Percentiles rank a stretch among this genome's conserved stretches.
phyloP scores from a whole-genome alignment of 2,888 invertebrate species.

The Glyphotaelius pellucidus region DNA sequence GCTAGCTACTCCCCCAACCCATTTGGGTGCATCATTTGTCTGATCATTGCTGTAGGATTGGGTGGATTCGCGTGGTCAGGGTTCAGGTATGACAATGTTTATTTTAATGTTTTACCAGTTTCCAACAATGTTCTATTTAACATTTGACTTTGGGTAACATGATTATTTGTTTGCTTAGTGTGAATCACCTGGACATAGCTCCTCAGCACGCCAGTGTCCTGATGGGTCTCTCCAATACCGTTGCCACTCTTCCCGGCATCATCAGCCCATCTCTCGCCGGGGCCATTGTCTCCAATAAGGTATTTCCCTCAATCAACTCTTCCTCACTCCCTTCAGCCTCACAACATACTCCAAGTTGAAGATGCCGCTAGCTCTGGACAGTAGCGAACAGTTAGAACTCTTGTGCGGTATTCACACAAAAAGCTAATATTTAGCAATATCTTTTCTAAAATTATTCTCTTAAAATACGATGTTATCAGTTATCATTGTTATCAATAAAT shows the following conservation, averaged over 20 bases:
- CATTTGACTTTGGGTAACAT: neutral
- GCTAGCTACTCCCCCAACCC: conserved; percentile 86
- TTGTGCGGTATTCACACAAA: too few relatives aligned
- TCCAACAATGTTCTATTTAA: neutral
- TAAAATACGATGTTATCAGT: neutral
- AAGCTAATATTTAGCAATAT: conserved; percentile 50
- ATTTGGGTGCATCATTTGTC: conserved; percentile 85
- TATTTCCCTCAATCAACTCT: conserved; percentile 68
- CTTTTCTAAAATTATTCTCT: neutral
- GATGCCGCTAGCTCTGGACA: too few relatives aligned
- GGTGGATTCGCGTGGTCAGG: conserved; percentile 97
- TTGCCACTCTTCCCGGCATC: conserved; percentile 94
- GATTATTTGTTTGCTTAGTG: conserved; percentile 73
- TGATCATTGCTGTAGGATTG: conserved; percentile 92
- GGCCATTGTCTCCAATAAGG: conserved; percentile 85
- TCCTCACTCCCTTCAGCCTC: too few relatives aligned
- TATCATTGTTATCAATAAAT: neutral
- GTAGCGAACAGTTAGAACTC: too few relatives aligned
- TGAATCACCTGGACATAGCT: conserved; percentile 92
- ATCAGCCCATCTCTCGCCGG: conserved; percentile 92
- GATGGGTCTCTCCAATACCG: conserved; percentile 94
- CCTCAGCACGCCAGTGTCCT: conserved; percentile 94
- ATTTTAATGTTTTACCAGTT: neutral
- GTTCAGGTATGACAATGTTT: conserved; percentile 80
- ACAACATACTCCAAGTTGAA: too few relatives aligned